These are phyloP conservation scores for Grammomys dolichurus DNA, from an alignment of 2,113 vertebrate genomes.

Conservation along the genomic window DNA sequence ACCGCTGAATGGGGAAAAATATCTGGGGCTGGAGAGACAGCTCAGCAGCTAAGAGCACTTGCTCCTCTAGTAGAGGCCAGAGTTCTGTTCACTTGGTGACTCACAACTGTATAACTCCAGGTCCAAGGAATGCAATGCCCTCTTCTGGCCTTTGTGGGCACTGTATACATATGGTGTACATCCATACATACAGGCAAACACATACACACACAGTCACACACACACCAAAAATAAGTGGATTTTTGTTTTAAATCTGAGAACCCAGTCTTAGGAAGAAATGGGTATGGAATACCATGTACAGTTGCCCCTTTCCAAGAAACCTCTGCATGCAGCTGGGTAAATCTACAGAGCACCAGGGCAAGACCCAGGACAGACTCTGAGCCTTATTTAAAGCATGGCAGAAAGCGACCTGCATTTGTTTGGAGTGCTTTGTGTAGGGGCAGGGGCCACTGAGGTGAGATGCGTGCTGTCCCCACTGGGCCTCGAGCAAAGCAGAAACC, in stretches of 20 bases:
- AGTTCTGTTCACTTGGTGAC: not conserved
- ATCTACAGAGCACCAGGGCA: slow-evolving; percentile 73
- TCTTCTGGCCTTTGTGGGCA: not conserved
- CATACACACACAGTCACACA: not conserved
- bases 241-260: not conserved
- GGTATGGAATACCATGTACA: fast-evolving
- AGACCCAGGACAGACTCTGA: slow-evolving; percentile 76
- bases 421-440: slow-evolving; percentile 61
- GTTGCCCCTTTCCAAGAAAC: slow-evolving; percentile 40
- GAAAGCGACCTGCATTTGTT: slow-evolving; percentile 78
- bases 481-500: slow-evolving; percentile 10
- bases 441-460: slow-evolving; percentile 61
- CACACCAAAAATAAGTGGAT: not conserved
- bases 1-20: not conserved
- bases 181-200: not conserved
- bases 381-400: slow-evolving; percentile 78
- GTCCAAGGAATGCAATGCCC: not conserved
- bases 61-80: not conserved
- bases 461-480: slow-evolving; percentile 22
- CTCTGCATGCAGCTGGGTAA: slow-evolving; percentile 69
- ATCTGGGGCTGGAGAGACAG: not conserved
- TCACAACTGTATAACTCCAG: not conserved
- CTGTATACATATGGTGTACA: not conserved
- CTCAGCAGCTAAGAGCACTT: not conserved
- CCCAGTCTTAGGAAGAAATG: not conserved